Conservation (phyloP, 2,888 invertebrate species). For the Muschampia staudingeri region DNA sequence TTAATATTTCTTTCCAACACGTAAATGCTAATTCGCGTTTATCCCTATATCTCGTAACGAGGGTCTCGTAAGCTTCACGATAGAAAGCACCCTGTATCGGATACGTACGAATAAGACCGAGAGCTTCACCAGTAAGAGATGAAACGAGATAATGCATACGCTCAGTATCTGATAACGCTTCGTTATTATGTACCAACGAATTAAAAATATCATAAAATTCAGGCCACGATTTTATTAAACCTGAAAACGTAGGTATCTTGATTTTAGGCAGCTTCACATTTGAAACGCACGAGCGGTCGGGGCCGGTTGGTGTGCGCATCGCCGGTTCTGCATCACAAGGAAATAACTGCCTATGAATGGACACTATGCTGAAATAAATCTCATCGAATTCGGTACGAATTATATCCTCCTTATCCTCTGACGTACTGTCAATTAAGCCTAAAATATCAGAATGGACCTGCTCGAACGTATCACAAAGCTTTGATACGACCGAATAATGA, state of each 20-base stretch:
- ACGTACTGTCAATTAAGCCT: background rate
- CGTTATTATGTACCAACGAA: conserved; percentile 5
- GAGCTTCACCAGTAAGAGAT: conserved; percentile 7
- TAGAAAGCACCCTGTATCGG: background rate
- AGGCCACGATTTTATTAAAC: conserved; percentile 1
- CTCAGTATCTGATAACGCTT: conserved; percentile 7
- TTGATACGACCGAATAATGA: conserved; percentile 5
- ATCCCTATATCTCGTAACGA: background rate
- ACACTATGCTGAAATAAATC: background rate
- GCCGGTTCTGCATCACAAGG: background rate
- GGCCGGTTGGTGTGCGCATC: background rate
- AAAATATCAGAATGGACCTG: conserved; percentile 2
- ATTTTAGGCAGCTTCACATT: background rate
- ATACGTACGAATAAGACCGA: conserved; percentile 13
- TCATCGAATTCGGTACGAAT: conserved; percentile 6
- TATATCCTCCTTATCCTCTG: background rate
- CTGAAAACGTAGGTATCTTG: background rate
- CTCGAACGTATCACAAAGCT: background rate
- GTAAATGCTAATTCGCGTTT: conserved; percentile 54
- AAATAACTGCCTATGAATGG: background rate
- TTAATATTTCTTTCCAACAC: conserved; percentile 53
- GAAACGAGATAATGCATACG: conserved; percentile 9
- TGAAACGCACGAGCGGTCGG: background rate
- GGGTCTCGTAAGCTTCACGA: background rate
- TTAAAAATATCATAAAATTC: conserved; percentile 11